A percentile compares a stretch with the other conserved stretches of the same genome.
These are phyloP conservation scores for Penaeus indicus DNA, from an alignment of 1,140 invertebrate genomes.

Conservation along the genomic window DNA sequence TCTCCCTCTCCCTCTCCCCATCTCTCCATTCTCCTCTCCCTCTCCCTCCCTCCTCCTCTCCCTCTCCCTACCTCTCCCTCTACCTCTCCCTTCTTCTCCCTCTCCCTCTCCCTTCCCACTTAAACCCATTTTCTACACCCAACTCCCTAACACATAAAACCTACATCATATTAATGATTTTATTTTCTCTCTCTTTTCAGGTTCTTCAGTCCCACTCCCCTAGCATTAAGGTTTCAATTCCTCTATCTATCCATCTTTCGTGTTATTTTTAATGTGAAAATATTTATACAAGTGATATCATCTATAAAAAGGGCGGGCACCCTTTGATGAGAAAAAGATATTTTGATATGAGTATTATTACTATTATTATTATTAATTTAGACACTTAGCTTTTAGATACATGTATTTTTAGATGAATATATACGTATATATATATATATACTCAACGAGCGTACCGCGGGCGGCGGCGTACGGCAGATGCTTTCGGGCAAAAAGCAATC, in stretches of 20 bases:
- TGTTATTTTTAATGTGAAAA: not conserved
- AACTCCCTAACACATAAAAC: not conserved
- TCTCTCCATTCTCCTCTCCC: too few relatives aligned
- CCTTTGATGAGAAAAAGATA: constrained; percentile 2
- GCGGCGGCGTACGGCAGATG: too few relatives aligned
- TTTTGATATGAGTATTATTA: not conserved
- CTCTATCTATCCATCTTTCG: not conserved
- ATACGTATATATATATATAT: too few relatives aligned
- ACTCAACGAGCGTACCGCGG: too few relatives aligned
- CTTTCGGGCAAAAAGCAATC: too few relatives aligned
- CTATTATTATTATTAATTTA: constrained; percentile 9
- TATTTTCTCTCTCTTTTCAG: not conserved
- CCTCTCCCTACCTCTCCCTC: not conserved
- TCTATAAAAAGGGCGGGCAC: constrained; percentile 19
- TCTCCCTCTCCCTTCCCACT: not conserved
- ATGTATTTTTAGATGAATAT: too few relatives aligned
- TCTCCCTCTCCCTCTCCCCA: too few relatives aligned
- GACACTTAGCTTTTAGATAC: not conserved
- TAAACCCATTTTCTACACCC: not conserved
- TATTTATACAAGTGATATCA: constrained; percentile 55
- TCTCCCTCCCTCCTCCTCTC: too few relatives aligned
- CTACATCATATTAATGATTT: not conserved
- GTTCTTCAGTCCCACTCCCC: not conserved
- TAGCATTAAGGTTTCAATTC: constrained; percentile 7
- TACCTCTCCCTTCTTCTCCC: not conserved